These are phyloP conservation scores for Augochlorella aurata DNA, from an alignment of 2,888 invertebrate genomes.

Conservation along the genomic window DNA sequence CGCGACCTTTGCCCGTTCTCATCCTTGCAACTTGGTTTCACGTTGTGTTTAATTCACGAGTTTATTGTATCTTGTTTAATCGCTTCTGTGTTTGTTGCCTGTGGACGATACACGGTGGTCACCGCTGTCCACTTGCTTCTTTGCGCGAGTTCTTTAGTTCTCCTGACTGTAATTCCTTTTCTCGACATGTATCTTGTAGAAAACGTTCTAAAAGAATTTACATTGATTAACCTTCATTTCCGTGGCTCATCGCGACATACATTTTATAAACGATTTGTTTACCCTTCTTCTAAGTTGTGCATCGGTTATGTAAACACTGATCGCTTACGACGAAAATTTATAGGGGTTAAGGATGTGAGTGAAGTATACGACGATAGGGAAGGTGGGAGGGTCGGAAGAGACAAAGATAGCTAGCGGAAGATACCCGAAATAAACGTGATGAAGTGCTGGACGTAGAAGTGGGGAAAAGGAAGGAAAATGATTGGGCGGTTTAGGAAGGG, in stretches of 20 bases:
- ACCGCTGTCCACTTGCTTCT: constrained; percentile 37
- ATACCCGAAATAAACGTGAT: constrained; percentile 36
- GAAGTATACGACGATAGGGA: constrained; percentile 1
- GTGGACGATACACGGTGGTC: constrained; percentile 18
- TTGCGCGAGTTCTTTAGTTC: constrained; percentile 17
- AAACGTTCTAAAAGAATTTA: background rate
- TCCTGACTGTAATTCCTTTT: background rate
- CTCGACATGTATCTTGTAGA: background rate
- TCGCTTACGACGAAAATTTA: constrained; percentile 13
- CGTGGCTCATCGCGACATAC: background rate
- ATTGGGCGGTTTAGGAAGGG: constrained; percentile 26
- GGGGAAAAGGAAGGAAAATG: constrained; percentile 12
- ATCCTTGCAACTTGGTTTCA: background rate
- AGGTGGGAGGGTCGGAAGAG: background rate
- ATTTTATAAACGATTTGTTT: constrained; percentile 30
- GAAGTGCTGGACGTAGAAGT: constrained; percentile 25
- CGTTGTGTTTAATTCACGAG: background rate
- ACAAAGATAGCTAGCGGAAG: constrained; percentile 40
- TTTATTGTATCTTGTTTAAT: background rate
- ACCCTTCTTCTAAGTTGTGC: constrained; percentile 6
- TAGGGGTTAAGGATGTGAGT: constrained; percentile 5
- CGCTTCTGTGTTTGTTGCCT: background rate
- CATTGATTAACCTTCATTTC: background rate
- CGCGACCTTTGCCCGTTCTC: background rate
- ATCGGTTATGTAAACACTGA: constrained; percentile 18